Evolutionary conservation across 2,888 invertebrate genomes (phyloP).

Genomic region (Homarus gammarus): DNA sequence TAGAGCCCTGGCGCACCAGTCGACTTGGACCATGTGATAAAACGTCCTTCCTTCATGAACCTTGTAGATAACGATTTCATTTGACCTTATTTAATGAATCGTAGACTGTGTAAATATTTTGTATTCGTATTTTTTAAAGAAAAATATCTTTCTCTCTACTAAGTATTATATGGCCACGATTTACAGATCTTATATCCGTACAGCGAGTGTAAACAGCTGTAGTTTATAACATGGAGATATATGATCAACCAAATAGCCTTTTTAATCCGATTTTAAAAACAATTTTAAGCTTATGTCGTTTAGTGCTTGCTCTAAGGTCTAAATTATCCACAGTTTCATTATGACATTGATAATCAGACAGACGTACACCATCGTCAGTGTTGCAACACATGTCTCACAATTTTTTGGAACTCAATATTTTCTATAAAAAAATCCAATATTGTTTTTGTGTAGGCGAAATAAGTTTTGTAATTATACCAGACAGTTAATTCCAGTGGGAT

Average conservation of each 20-base stretch:
- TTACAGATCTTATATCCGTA: neutral
- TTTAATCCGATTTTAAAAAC: neutral
- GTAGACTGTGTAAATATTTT: constrained; percentile 49
- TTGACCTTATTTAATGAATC: constrained; percentile 49
- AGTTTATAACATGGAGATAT: neutral
- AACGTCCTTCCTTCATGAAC: neutral
- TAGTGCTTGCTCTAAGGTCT: too few relatives aligned
- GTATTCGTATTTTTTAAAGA: constrained; percentile 34
- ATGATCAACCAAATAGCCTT: neutral
- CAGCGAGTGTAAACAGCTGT: neutral
- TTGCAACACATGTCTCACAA: neutral
- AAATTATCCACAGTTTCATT: too few relatives aligned
- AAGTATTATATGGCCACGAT: neutral
- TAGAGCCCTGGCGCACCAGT: neutral
- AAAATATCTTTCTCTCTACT: neutral
- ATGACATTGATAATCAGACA: too few relatives aligned
- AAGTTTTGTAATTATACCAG: neutral
- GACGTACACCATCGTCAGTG: too few relatives aligned
- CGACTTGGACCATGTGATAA: neutral
- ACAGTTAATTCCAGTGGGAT: neutral
- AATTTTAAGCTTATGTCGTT: neutral
- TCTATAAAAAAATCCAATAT: too few relatives aligned
- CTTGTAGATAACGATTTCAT: constrained; percentile 44
- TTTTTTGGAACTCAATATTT: neutral
- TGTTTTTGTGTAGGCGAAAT: neutral